Base-by-base conservation (phyloP, 23 tunicate species). In the Oikopleura dioica region DNA sequence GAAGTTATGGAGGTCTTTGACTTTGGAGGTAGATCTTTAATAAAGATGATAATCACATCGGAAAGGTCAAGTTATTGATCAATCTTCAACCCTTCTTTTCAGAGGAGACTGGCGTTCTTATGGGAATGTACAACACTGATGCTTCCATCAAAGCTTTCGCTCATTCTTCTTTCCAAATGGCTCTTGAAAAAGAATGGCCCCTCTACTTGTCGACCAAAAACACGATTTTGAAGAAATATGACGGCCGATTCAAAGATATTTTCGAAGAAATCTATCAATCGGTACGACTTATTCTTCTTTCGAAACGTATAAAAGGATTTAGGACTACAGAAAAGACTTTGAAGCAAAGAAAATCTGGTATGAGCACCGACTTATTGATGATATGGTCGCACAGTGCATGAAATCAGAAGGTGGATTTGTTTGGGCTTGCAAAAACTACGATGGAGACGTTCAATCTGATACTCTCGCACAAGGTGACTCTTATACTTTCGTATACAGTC, bases 101-200 rank as follows among this genome's bases (percentile, higher is more conserved):
- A 63, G 72, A 63, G 30, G 26, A 63, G 26, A 63, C 87, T 50
- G 98, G 98, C 5, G 98, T 92, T 78, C 87, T 92, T 0, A 92
- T 92, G 98, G 94, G 87, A 0, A 92, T 92, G 98, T 92, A 92
- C 94, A 92, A 92, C 82, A 92, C 98, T 76, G 98, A 92, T 68
- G 87, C 86, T 80, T 92, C 98, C 59, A 92, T 92, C 68, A 35
- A 82, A 31, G 87, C 79, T 58, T 92, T 92, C 59, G 98, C 98
- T 9, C 98, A 92, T 72, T 80, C 87, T 59, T 92, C 95, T 79
- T 86, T 92, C 95, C 95, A 92, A 80, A 92, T 92, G 51, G 98
- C 98, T 1, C 50, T 92, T 58, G 85, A 92, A 37, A 86, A 86
- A 81, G 83, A 83, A 72, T 82, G 87, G 87, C 98, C 98, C 0